Conservation (phyloP, 2,797 vertebrate species). For the Morus bassanus region DNA sequence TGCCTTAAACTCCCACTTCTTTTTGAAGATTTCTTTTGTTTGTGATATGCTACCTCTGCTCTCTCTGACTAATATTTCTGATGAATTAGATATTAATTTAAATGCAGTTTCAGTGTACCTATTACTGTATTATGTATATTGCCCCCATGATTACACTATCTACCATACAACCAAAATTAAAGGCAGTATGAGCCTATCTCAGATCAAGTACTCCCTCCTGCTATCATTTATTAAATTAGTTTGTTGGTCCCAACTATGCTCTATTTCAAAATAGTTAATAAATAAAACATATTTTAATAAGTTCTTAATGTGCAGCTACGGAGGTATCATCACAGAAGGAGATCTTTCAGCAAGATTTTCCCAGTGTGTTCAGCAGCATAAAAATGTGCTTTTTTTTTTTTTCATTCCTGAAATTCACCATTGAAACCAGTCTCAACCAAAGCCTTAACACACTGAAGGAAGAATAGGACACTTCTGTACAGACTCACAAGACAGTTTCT, state of each 20-base stretch:
- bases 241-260: neutral
- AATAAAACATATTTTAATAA: neutral
- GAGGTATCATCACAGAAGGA: neutral
- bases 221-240: neutral
- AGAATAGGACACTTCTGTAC: conserved; percentile 56
- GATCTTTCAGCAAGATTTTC: neutral
- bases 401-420: conserved; percentile 2
- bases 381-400: neutral
- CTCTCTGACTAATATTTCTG: neutral
- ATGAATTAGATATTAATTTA: neutral
- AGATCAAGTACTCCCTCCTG: neutral
- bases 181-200: neutral
- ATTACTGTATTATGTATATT: neutral
- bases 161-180: neutral
- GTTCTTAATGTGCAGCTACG: neutral
- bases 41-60: neutral
- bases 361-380: neutral
- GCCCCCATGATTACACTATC: neutral
- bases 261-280: neutral
- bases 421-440: conserved; percentile 39
- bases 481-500: conserved; percentile 70
- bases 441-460: conserved; percentile 29
- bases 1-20: neutral
- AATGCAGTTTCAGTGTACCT: neutral
- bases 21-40: neutral